These are phyloP conservation scores for Tridacna crocea DNA, from an alignment of 2,888 invertebrate species.

Conservation along the genomic window DNA sequence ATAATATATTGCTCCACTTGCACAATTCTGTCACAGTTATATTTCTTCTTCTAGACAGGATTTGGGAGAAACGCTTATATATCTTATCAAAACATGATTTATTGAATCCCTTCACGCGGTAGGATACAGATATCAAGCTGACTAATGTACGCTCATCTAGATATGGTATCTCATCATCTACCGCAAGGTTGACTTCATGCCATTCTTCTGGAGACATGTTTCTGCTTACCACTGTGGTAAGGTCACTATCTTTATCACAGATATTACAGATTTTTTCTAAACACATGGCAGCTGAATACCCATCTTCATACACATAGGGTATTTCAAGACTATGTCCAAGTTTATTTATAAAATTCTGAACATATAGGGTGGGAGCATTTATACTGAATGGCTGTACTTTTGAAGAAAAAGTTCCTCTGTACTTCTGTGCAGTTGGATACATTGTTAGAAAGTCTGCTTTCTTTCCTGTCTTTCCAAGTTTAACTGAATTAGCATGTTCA, in stretches of 20 bases:
- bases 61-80: neutral
- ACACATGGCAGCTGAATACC: constrained; percentile 9
- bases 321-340: constrained; percentile 11
- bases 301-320: constrained; percentile 12
- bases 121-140: constrained; percentile 5
- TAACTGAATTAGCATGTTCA: too few species aligned
- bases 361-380: neutral
- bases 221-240: neutral
- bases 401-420: neutral
- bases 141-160: neutral
- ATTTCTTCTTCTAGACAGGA: neutral
- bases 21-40: neutral
- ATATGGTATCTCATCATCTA: constrained; percentile 6
- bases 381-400: constrained; percentile 17
- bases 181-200: constrained; percentile 7
- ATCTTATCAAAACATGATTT: neutral
- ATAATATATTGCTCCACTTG: neutral
- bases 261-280: constrained; percentile 7
- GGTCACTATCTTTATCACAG: constrained; percentile 7
- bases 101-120: constrained; percentile 5
- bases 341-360: constrained; percentile 16
- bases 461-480: neutral
- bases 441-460: neutral
- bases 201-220: constrained; percentile 2
- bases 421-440: neutral